phyloP scores from a whole-genome alignment of 1,140 invertebrate genomes.

The Cardiocondyla obscurior region DNA sequence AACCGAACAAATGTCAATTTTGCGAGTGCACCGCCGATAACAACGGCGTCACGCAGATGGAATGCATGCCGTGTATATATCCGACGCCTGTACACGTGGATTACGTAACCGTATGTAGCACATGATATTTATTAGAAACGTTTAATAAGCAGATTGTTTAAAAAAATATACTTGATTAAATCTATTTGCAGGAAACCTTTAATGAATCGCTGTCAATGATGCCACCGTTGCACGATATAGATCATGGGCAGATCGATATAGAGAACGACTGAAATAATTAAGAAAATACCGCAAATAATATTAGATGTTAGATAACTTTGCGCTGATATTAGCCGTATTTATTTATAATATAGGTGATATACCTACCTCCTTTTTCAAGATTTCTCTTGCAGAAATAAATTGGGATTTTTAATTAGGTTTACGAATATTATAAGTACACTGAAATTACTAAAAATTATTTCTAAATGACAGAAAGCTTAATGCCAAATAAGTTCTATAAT shows the following conservation, averaged over 20 bases:
- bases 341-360: constrained; percentile 45
- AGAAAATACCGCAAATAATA: constrained; percentile 19
- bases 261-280: constrained; percentile 75
- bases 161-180: neutral
- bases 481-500: neutral
- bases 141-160: neutral
- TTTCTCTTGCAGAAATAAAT: constrained; percentile 11
- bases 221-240: constrained; percentile 74
- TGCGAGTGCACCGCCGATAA: constrained; percentile 90
- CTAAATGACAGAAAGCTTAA: neutral
- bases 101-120: constrained; percentile 82
- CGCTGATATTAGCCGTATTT: constrained; percentile 53
- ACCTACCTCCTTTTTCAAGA: constrained; percentile 26
- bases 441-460: constrained; percentile 36
- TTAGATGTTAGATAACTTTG: constrained; percentile 32
- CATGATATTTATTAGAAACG: neutral
- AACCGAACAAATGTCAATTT: constrained; percentile 87
- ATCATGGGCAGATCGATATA: constrained; percentile 77
- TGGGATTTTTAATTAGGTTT: neutral
- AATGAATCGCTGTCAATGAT: constrained; percentile 77
- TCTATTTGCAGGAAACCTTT: constrained; percentile 81
- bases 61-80: constrained; percentile 86
- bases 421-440: neutral
- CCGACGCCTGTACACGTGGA: constrained; percentile 83
- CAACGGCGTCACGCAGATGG: constrained; percentile 87